These are phyloP conservation scores for Arctia plantaginis DNA, from an alignment of 2,888 invertebrate genomes.

Conservation along the genomic window DNA sequence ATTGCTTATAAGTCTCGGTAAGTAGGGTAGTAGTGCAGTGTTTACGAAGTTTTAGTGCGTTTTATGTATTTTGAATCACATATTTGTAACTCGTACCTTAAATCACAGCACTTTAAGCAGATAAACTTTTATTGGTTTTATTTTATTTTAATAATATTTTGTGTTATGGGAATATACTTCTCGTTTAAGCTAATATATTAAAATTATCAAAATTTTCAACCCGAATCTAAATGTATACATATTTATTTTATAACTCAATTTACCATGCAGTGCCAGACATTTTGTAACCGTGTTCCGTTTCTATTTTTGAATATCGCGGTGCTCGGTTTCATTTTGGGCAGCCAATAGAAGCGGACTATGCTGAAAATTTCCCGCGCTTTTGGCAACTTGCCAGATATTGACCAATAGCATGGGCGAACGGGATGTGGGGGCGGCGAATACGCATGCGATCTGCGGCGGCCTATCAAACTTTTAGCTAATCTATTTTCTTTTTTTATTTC, in stretches of 20 bases:
- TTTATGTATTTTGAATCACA: slow-evolving; percentile 39
- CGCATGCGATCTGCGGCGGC: slow-evolving; percentile 59
- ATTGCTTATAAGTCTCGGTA: slow-evolving; percentile 61
- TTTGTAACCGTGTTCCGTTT: slow-evolving; percentile 69
- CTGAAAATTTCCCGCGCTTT: slow-evolving; percentile 78
- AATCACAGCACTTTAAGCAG: background rate
- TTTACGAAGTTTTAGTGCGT: slow-evolving; percentile 46
- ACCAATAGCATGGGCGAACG: slow-evolving; percentile 75
- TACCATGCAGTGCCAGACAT: slow-evolving; percentile 49
- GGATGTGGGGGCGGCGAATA: slow-evolving; percentile 68
- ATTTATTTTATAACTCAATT: slow-evolving; percentile 40
- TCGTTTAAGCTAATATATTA: slow-evolving; percentile 8
- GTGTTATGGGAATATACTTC: background rate
- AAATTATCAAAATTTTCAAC: slow-evolving; percentile 6
- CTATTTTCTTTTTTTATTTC: slow-evolving; percentile 60
- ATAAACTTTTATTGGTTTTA: slow-evolving; percentile 4
- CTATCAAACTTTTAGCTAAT: slow-evolving; percentile 57
- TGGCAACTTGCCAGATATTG: slow-evolving; percentile 77
- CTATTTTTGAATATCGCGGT: slow-evolving; percentile 86
- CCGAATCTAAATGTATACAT: slow-evolving; percentile 20
- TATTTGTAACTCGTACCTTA: slow-evolving; percentile 25
- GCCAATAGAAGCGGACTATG: slow-evolving; percentile 74
- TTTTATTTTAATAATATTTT: background rate
- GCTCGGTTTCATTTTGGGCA: slow-evolving; percentile 78
- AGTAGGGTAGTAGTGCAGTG: slow-evolving; percentile 74